Percentiles rank a stretch among this genome's conserved stretches.
Conservation (phyloP, 2,113 vertebrate genomes). For the Microcebus lehilahytsara region DNA sequence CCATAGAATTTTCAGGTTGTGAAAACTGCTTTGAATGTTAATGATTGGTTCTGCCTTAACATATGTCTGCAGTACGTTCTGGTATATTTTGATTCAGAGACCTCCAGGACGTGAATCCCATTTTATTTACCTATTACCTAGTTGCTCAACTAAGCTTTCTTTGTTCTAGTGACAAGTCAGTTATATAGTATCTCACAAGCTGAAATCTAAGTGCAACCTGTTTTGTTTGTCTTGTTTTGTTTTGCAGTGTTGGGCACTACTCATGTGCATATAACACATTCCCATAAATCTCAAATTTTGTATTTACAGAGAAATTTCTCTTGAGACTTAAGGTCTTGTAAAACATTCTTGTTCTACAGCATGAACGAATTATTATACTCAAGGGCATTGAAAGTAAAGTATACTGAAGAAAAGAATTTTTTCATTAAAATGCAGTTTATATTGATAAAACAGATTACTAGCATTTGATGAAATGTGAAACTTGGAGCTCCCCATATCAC, state of each 20-base stretch:
- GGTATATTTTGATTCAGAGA: conserved; percentile 10
- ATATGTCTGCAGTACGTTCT: neutral
- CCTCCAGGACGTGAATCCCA: neutral
- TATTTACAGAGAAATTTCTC: conserved; percentile 89
- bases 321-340: conserved; percentile 88
- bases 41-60: neutral
- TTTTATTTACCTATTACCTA: conserved; percentile 72
- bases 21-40: neutral
- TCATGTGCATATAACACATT: conserved; percentile 83
- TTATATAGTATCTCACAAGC: conserved; percentile 67
- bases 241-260: conserved; percentile 81
- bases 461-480: conserved; percentile 90
- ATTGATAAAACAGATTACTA: conserved; percentile 90
- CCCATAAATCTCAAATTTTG: conserved; percentile 87
- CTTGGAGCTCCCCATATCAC: conserved; percentile 85
- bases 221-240: conserved; percentile 37
- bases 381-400: conserved; percentile 87
- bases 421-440: conserved; percentile 91
- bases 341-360: conserved; percentile 89
- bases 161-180: conserved; percentile 63
- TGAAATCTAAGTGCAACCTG: conserved; percentile 76
- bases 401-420: conserved; percentile 89
- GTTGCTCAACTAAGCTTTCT: conserved; percentile 70
- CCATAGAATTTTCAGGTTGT: neutral
- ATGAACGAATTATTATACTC: conserved; percentile 89